A percentile compares a stretch with the other conserved stretches of the same genome.
Conservation (phyloP, 2,888 invertebrate genomes). For the Eilema griseolum region DNA sequence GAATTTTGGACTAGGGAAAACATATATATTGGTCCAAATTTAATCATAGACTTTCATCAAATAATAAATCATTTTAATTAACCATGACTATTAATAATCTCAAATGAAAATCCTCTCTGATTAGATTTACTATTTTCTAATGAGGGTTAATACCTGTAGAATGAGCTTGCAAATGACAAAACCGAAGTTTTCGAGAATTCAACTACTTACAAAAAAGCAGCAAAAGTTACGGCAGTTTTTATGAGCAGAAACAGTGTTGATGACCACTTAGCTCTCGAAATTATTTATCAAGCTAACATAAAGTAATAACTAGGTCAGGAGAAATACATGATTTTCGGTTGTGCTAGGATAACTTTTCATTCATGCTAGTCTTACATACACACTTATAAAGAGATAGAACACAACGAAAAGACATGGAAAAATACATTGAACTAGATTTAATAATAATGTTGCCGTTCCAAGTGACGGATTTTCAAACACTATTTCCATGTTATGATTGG, state of each 20-base stretch:
- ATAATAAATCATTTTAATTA: too few relatives aligned
- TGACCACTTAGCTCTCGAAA: background rate
- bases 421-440: background rate
- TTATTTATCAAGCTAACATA: background rate
- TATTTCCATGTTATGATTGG: background rate
- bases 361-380: background rate
- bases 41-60: too few relatives aligned
- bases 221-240: too few relatives aligned
- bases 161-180: background rate
- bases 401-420: background rate
- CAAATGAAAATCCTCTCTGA: background rate
- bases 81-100: background rate
- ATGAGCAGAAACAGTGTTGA: too few relatives aligned
- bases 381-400: background rate
- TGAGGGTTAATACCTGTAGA: background rate
- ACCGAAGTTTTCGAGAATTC: background rate
- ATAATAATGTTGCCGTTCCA: too few relatives aligned
- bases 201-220: background rate
- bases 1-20: background rate
- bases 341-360: conserved; percentile 1
- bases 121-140: background rate
- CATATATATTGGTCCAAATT: background rate
- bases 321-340: background rate
- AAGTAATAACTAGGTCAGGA: background rate
- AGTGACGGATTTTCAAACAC: background rate